These are phyloP conservation scores for Montipora sp. DNA, from an alignment of 64 coral and sea anemone genomes.

Conservation along the genomic window DNA sequence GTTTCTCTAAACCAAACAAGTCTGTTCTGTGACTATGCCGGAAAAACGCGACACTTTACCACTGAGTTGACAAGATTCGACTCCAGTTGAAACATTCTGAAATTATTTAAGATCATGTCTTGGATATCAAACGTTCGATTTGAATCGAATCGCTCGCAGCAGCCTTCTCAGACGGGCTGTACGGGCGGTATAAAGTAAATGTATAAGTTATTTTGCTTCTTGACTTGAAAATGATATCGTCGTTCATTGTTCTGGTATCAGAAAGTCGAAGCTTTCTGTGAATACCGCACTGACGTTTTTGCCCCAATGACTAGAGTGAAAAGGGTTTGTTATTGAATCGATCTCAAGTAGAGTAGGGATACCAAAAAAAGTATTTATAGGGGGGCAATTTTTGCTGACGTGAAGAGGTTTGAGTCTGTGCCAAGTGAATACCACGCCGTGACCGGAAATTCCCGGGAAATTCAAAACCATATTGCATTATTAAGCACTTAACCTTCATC, in stretches of 20 bases:
- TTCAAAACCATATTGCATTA: conserved; percentile 10
- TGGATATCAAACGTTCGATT: background rate
- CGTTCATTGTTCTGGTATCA: background rate
- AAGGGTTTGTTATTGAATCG: background rate
- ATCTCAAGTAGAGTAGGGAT: background rate
- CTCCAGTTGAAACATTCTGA: background rate
- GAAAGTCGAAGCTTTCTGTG: background rate
- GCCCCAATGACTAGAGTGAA: background rate
- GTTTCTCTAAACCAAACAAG: conserved; percentile 35
- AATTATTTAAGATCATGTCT: background rate
- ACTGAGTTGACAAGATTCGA: background rate
- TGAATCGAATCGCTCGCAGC: background rate
- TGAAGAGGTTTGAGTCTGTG: conserved; percentile 18
- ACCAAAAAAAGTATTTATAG: background rate
- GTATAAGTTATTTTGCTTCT: no score
- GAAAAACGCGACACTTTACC: background rate
- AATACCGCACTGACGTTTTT: background rate
- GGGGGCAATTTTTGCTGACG: background rate
- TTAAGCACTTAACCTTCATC: conserved; percentile 14
- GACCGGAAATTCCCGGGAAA: conserved; percentile 23
- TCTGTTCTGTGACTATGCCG: background rate
- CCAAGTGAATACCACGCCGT: background rate
- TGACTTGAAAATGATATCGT: no score
- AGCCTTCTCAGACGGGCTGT: background rate
- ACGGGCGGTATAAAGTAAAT: no score